Evolutionary conservation across 2,888 invertebrate species (phyloP), one percentile per base, ranked within the genome.

Genomic region (Criorhina ranunculi): DNA sequence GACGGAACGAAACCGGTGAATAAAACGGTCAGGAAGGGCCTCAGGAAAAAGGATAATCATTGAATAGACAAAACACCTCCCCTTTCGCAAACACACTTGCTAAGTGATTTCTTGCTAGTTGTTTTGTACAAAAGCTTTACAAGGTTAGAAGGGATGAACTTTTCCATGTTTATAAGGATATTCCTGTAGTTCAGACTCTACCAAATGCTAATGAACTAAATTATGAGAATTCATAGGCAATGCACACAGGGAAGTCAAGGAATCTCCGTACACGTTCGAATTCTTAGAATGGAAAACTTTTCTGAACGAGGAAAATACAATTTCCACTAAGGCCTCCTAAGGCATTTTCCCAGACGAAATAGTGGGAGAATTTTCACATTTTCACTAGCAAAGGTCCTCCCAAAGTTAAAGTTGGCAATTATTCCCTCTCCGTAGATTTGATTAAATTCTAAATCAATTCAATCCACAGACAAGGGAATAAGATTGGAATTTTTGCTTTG

Each of bases 1-100:
- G 12, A 5, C 15, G 9, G 0, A 6, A 24, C 15, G 40, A 29
- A 40, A 42, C 15, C 40, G 42, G 29, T 55, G 35, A 57, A 40
- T 76, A 57, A 49, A n/a, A 57, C 37, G 55, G 24, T 15, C 64
- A 33, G 57, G 35, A 46, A 46, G 55, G 12, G 64, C 64, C 24
- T 35, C 7, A 46, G 57, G 44, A 55, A 55, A 44, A 75, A 57
- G 35, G 66, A 66, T 76, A 35, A 76, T 76, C 46, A 57, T 60
- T 59, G 37, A 66, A 49, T 55, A 53, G 55, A 64, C 42, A 44
- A 53, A 19, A 42, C 19, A 53, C 40, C 42, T 53, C 53, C 15
- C 5, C 5, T 11, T 15, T 35, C 24, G 44, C 15, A 73, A 73
- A 64, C 35, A 19, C 62, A 73, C 51, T 64, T 53, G 8, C 62